Conservation (phyloP, 2,113 vertebrate genomes). For the Gymnogyps californianus region DNA sequence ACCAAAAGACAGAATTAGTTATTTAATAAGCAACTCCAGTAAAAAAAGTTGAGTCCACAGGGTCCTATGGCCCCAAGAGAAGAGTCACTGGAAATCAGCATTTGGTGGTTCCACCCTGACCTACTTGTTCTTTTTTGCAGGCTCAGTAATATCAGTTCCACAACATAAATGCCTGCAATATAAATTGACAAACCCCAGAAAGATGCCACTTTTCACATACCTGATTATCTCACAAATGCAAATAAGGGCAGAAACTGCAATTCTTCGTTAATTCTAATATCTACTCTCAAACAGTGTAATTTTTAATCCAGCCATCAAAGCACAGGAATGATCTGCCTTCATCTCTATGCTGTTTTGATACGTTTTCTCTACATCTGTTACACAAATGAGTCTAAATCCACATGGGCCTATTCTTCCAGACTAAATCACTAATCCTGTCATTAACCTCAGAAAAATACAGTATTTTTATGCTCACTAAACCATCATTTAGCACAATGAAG, state of each 20-base stretch:
- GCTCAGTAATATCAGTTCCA: not conserved
- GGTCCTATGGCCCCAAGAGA: not conserved
- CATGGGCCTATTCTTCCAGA: not conserved
- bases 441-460: slow-evolving; percentile 13
- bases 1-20: not conserved
- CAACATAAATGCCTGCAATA: not conserved
- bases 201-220: not conserved
- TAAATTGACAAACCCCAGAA: not conserved
- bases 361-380: not conserved
- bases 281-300: not conserved
- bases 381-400: slow-evolving; percentile 9
- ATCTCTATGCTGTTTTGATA: not conserved
- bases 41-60: not conserved
- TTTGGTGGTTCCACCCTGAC: not conserved
- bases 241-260: not conserved
- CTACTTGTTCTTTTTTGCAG: not conserved
- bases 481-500: not conserved
- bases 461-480: not conserved
- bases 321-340: not conserved
- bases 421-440: slow-evolving; percentile 36
- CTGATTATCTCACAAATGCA: not conserved
- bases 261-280: not conserved
- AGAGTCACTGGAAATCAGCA: not conserved
- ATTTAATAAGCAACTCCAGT: not conserved
- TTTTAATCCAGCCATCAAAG: not conserved